Base-by-base conservation (phyloP, 2,113 vertebrate genomes). In the Osmerus mordax region DNA sequence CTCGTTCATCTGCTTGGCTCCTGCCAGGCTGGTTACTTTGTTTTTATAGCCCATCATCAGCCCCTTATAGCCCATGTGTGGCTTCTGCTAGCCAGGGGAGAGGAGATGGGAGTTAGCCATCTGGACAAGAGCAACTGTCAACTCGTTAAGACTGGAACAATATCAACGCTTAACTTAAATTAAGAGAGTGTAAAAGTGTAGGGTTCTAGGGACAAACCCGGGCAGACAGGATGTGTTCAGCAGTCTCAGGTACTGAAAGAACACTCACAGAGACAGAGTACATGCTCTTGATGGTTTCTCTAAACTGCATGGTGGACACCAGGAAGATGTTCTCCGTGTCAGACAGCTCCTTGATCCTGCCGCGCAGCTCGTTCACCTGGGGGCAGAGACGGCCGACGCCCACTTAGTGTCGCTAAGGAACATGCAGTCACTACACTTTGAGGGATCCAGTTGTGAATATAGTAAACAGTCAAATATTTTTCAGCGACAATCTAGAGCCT, bases 281-380 rank as follows among this genome's bases (percentile, higher is more conserved):
- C 95, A 98, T 96, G 84, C 92, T 93, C 75, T 99, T 99, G 78
- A 99, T 94, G 69, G 91, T 95, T 68, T 93, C 92, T 83, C 97
- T 91, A 81, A 99, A 99, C 75, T 94, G 90, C 71, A 92, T 93
- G 0, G 96, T 98, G 80, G 97, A 95, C 56, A 85, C 88, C 18
- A 96, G 94, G 77, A 98, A 98, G 61, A 98, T 88, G 68, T 66
- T 90, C 79, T 99, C 97, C 0, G 94, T 92, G n/a, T 87, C 86
- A 0, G 97, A 96, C 79, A 96, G 93, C 72, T 94, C 90, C 64
- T 90, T 92, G 1, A 52, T 58, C 66, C 88, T 85, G 19, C 91
- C 92, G 25, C 79, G 90, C 3, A 99, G 84, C 18, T 97, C 95
- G 5, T 95, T 96, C 78, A 98, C 94, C 97, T 99, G 86, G 78